Evolutionary conservation across 2,113 vertebrate species (phyloP).

Genomic region (Oreochromis spilurus): DNA sequence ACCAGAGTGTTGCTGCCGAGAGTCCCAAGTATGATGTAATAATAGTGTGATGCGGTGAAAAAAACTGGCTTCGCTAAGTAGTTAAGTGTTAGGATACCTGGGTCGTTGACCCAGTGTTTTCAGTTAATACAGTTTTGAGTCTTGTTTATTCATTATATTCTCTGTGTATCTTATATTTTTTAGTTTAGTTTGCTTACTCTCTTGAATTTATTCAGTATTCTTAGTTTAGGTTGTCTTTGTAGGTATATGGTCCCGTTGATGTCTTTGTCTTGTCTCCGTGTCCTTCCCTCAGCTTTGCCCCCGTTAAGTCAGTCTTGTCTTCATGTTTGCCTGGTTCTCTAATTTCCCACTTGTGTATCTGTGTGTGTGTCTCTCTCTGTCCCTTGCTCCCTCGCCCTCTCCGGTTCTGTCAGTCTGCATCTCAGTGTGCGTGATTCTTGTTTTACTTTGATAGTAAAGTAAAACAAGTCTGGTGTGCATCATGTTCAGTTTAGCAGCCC

Average conservation of each 20-base stretch:
- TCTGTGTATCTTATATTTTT: not conserved
- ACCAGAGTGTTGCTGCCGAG: too few species aligned
- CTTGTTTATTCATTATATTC: not conserved
- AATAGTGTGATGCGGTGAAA: not conserved
- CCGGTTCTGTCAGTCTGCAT: not conserved
- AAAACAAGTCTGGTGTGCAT: not conserved
- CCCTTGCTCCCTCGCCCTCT: not conserved
- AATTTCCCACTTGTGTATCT: not conserved
- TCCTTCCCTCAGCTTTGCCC: not conserved
- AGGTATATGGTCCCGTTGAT: not conserved
- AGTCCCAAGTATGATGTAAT: too few species aligned
- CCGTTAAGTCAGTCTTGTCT: not conserved
- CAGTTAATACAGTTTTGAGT: not conserved
- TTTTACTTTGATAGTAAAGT: not conserved
- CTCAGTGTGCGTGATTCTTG: not conserved
- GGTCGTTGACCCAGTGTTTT: not conserved
- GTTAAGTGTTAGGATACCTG: not conserved
- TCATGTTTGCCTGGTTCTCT: not conserved
- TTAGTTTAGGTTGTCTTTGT: not conserved
- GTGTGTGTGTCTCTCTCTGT: not conserved
- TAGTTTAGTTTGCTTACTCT: not conserved
- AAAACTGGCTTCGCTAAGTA: not conserved
- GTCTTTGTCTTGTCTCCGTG: not conserved
- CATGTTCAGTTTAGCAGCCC: not conserved
- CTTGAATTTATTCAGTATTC: not conserved